Evolutionary conservation across 2,888 invertebrate genomes (phyloP).

Genomic region (Mimas tiliae): DNA sequence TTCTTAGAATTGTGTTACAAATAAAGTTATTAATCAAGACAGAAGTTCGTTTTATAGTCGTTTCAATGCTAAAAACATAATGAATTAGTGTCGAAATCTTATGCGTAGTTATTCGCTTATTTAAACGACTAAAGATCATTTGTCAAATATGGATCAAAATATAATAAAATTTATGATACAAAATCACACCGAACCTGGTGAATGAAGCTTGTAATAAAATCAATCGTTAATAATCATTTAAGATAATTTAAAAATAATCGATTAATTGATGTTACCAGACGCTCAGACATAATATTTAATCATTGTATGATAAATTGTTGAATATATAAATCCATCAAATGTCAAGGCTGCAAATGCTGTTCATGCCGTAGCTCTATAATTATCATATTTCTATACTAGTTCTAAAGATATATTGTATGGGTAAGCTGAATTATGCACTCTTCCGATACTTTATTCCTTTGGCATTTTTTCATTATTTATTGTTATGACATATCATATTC

Average conservation of each 20-base stretch:
- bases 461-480: too few relatives aligned
- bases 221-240: constrained; percentile 30
- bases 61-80: neutral
- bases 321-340: constrained; percentile 38
- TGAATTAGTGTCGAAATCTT: neutral
- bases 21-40: too few relatives aligned
- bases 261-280: constrained; percentile 31
- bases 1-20: too few relatives aligned
- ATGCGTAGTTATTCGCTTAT: neutral
- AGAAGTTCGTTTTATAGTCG: too few relatives aligned
- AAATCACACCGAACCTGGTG: neutral
- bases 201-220: neutral
- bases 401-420: neutral
- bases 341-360: constrained; percentile 39
- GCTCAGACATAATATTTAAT: constrained; percentile 29
- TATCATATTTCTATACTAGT: constrained; percentile 1
- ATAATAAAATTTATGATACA: neutral
- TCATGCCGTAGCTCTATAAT: neutral
- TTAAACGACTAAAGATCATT: neutral
- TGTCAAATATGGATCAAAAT: constrained; percentile 14
- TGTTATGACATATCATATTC: too few relatives aligned
- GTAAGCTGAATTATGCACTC: neutral
- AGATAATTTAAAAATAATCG: constrained; percentile 36
- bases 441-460: too few relatives aligned
- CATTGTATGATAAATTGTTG: constrained; percentile 36